Evolutionary conservation across 2,113 vertebrate genomes (phyloP), one percentile per base, ranked within the genome.

Genomic region (Clupea harengus): DNA sequence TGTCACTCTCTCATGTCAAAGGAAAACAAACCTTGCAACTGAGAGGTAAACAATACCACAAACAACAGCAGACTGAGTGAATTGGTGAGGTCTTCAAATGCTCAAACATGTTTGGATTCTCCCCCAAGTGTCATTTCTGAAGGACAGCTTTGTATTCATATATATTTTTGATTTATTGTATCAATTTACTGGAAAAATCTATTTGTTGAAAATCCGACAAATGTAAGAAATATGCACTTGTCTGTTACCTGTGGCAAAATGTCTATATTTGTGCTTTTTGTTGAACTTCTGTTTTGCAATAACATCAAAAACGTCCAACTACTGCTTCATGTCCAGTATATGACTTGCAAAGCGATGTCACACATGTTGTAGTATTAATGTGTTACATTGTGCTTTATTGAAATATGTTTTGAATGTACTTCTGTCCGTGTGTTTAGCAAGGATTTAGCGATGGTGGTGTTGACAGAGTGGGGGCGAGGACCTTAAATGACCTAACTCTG

Each of bases 211-310:
- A 32, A 78, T 78, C 32, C 32, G 39, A 39, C 28, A 39, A 32
- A 78, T 78, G 39, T 39, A 32, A 32, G 11, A 78, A 78, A 60
- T 22, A 78, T 78, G 28, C 72, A 78, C 72, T 78, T 78, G 64
- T 67, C 72, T 78, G 72, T 78, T 78, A 78, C 72, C 72, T 78
- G 72, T 78, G 72, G 72, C 28, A 32, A 78, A 78, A 39, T 78
- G 32, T 78, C 32, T 4, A 39, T 28, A 3, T 75, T 75, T 39
- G 28, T 78, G 28, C 28, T 78, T 78, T 78, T 78, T 39, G 11
- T 78, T 32, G 15, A 67, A 25, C 6, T 18, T 64, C 7, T 78
- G 28, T 78, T 39, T 78, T 78, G 64, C 64, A 72, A 18, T 64
- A 64, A 64, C 8, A 72, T 78, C 28, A 39, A 28, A 78, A 78